Base-by-base conservation (phyloP, 2,797 vertebrate genomes). In the Hoplostethus mediterraneus region DNA sequence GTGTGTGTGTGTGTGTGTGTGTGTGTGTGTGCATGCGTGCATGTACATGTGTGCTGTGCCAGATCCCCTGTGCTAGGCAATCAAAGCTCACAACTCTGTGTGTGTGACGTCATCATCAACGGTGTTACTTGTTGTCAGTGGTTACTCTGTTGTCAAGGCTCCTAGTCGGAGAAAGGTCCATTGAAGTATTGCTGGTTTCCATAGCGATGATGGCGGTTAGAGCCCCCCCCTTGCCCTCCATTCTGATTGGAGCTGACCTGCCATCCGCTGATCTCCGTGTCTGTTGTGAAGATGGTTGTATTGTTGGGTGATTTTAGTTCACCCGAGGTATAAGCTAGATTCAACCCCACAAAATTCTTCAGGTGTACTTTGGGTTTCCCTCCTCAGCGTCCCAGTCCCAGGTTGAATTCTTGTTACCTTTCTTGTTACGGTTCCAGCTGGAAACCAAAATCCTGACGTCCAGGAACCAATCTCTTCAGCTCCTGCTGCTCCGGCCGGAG, bases 131-230 rank as follows among this genome's bases (percentile, higher is more conserved):
- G 71, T 79, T 84, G 74, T 87, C 71, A 28, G 70, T 73, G 16
- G 68, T 1, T 6, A 71, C 57, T 59, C 58, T 64, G 75, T 89
- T 86, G 75, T 81, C 79, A 80, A 75, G 81, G 66, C 66, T 81
- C 55, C 67, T 82, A 71, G 68, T 75, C 58, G 69, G 74, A 85
- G 79, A 90, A 79, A 81, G 74, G 79, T 80, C 47, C 63, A 66
- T 83, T 79, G 45, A 86, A 79, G 80, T 71, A 45, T 53, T 70
- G 51, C 52, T 52, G 70, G 84, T 90, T 88, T 79, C 82, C 86
- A 67, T 84, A 79, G 60, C 28, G 17, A 84, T 67, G 36, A 67
- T 57, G 55, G 67, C 40, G 14, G 54, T 63, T 63, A 36, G 52
- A 52, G 70, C 44, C 59, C 25, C 40, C 45, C 48, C 53, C 74